phyloP scores from a whole-genome alignment of 2,113 vertebrate genomes.

The Semnopithecus entellus region DNA sequence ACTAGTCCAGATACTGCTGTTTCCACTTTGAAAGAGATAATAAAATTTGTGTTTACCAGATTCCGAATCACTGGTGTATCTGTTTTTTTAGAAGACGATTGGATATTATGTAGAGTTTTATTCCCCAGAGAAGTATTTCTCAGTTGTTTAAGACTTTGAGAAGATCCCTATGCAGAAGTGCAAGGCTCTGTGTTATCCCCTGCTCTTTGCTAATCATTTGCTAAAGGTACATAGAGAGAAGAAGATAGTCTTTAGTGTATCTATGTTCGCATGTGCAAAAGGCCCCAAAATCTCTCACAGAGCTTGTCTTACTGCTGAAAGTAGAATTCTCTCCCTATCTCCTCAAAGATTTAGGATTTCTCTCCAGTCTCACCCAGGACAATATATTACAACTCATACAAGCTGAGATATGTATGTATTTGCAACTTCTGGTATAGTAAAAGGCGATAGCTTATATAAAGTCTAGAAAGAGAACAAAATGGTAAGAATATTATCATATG shows the following conservation, averaged over 20 bases:
- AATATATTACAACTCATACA: background rate
- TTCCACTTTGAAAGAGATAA: background rate
- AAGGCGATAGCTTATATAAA: background rate
- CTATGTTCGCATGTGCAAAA: rapidly evolving
- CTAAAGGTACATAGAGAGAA: background rate
- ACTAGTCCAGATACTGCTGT: background rate
- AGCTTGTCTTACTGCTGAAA: background rate
- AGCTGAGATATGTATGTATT: background rate
- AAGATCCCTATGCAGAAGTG: background rate
- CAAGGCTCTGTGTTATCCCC: rapidly evolving
- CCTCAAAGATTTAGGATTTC: background rate
- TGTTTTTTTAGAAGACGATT: background rate
- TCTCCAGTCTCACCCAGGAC: background rate
- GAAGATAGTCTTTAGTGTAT: background rate
- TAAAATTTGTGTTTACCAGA: background rate
- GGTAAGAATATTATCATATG: background rate
- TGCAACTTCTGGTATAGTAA: background rate
- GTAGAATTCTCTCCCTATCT: background rate
- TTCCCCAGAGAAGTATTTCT: background rate
- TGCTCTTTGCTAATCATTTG: background rate
- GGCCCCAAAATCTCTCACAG: background rate
- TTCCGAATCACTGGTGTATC: background rate
- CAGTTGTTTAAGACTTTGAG: background rate
- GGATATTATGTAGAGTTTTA: background rate
- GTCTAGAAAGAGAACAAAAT: background rate